Conservation (phyloP, 2,888 invertebrate genomes). For the Ramazzottius varieornatus region DNA sequence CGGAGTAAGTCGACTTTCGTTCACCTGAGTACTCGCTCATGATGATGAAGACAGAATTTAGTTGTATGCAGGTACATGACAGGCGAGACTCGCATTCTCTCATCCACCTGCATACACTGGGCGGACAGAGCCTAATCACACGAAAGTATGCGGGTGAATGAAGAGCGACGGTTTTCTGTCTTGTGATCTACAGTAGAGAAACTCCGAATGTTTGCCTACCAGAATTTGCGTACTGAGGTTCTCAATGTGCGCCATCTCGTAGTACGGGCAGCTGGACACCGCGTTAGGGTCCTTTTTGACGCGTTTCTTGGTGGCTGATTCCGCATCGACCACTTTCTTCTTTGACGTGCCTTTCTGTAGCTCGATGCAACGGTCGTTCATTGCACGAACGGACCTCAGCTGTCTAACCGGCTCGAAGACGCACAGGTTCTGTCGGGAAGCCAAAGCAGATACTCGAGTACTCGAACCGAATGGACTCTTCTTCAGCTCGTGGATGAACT, state of each 20-base stretch:
- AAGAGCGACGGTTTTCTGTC: too few relatives aligned
- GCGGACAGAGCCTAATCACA: too few relatives aligned
- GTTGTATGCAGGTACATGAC: too few relatives aligned
- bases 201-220: too few relatives aligned
- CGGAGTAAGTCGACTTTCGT: too few relatives aligned
- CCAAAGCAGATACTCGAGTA: conserved; percentile 48
- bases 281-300: neutral
- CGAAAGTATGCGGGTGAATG: too few relatives aligned
- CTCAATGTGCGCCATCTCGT: neutral
- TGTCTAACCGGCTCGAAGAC: conserved; percentile 50
- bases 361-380: conserved; percentile 42
- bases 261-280: neutral
- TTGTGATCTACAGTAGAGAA: too few relatives aligned
- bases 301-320: neutral
- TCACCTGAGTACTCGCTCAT: too few relatives aligned
- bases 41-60: too few relatives aligned
- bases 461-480: conserved; percentile 45
- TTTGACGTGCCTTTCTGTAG: conserved; percentile 14
- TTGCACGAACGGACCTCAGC: conserved; percentile 43
- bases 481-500: conserved; percentile 72
- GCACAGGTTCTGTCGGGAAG: conserved; percentile 67
- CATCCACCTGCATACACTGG: too few relatives aligned
- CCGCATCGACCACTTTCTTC: neutral
- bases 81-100: too few relatives aligned
- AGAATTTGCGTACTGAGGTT: neutral